Evolutionary conservation across 1,140 invertebrate genomes (phyloP), one percentile per base, ranked within the genome.

Genomic region (Drosophila pseudoananassae): DNA sequence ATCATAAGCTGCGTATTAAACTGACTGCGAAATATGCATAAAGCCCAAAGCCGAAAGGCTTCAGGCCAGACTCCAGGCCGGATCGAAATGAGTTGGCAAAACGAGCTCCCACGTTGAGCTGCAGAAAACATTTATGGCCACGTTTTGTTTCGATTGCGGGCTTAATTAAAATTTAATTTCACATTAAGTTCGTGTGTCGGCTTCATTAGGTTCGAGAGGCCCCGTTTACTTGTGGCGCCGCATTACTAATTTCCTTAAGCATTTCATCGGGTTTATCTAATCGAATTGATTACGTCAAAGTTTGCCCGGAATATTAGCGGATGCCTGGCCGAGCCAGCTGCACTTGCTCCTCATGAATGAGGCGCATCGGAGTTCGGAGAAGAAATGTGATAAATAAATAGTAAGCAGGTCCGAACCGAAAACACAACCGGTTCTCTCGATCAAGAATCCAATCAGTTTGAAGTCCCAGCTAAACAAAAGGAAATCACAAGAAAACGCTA

Each of bases 341-440:
- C 78, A 78, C 69, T 76, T 78, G 76, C 74, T 43, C 5, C 78
- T 49, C 58, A 80, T 82, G 77, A 80, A 82, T 82, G 78, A 80
- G 79, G 58, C 54, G 58, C 36, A 64, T 45, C 40, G 23, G 55
- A 45, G 50, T 14, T 15, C 23, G 1, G 8, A 9, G 25, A 49
- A 80, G 78, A 87, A 87, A 87, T 77, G 82, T 69, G 82, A 87
- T 87, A 87, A 87, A 88, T 87, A 82, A 85, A 88, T 84, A 83
- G 80, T 79, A 83, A 83, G 79, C 68, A 82, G 64, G 55, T 52
- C 29, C 25, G 25, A 75, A 85, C 76, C 76, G 76, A 80, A n/a
- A 36, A 36, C 33, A 20, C 4, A 33, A 49, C 61, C 40, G n/a
- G 40, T 56, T 59, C 43, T 25, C 25, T 46, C 64, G 77, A 87